Evolutionary conservation across 2,113 vertebrate species (phyloP).

Genomic region (Cynoglossus semilaevis): DNA sequence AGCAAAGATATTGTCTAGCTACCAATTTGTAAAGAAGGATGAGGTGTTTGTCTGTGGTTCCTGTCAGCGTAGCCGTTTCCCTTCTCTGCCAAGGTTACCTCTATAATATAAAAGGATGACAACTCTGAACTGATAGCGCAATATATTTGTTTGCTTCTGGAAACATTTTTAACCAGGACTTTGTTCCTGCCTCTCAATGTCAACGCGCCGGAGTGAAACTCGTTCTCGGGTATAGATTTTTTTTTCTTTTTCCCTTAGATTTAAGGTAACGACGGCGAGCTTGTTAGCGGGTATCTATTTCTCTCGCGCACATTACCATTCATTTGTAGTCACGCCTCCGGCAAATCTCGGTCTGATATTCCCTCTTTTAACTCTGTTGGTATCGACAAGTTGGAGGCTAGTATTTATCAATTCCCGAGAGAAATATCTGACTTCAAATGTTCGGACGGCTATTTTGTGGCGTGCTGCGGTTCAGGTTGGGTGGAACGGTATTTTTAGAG

Average conservation of each 20-base stretch:
- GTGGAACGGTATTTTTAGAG: neutral
- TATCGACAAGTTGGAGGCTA: neutral
- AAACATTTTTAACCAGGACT: conserved; percentile 4
- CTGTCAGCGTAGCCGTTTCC: conserved; percentile 18
- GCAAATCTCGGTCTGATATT: neutral
- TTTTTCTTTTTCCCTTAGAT: neutral
- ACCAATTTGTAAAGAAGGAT: conserved; percentile 50
- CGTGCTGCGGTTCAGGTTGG: neutral
- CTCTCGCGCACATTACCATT: neutral
- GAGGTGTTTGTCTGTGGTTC: conserved; percentile 29
- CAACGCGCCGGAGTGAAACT: neutral
- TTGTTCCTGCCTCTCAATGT: neutral
- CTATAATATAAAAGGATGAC: conserved; percentile 5
- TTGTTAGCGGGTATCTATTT: neutral
- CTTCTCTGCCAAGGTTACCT: neutral
- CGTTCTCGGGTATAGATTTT: neutral
- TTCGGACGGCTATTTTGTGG: neutral
- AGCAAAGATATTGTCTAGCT: conserved; percentile 38
- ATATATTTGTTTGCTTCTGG: neutral
- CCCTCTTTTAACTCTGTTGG: neutral
- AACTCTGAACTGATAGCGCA: neutral
- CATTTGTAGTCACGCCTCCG: neutral
- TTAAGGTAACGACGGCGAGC: neutral
- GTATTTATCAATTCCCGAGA: neutral
- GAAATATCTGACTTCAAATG: neutral